Evolutionary conservation across 53 echinoderm and acorn worm species (phyloP), one percentile per base, ranked within the genome.

Genomic region (Zoroaster sp.): DNA sequence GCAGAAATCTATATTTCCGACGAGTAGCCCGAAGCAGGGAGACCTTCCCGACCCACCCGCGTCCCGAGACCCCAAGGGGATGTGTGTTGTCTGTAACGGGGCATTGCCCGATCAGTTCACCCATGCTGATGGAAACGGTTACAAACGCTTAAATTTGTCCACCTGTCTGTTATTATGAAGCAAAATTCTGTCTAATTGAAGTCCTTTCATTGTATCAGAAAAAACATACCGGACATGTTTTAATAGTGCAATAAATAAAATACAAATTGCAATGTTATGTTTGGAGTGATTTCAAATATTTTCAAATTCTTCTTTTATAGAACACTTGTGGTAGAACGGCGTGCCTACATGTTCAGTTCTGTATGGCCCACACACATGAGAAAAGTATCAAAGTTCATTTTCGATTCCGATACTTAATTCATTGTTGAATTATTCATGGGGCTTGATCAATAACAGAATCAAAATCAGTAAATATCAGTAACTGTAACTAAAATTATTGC

Each of bases 1-100:
- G 90, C 73, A 89, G 90, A 89, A 89, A 89, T 89, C 90, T 89
- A 89, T 89, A 89, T 89, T 89, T 89, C 90, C 90, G 82, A 89
- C 82, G 90, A 65, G 89, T 85, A 40, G 85, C 85, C 85, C 85
- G 42, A 1, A 85, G 85, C 85, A 35, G 83, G 85, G 85, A 71
- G 49, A 70, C 49, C 66, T 70, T 15, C n/a, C 42, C 85, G 69
- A 85, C 85, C 85, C 46, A 49, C 70, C 52, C 85, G 85, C 21
- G 85, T 85, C 71, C 71, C 66, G 10, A 63, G 12, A 35, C 66
- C 40, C 49, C 80, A 39, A 70, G 85, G 70, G 49, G 12, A 35
- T 1, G 43, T 71, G 85, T 71, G 70, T 69, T 85, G 85, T 71
- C 85, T 85, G 40, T 46, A 85, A 3, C 67, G 85, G 85, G 85